Percentiles rank a stretch among this genome's conserved stretches.
Conservation (phyloP, 2,888 invertebrate species). For the Cheilosia impressa region DNA sequence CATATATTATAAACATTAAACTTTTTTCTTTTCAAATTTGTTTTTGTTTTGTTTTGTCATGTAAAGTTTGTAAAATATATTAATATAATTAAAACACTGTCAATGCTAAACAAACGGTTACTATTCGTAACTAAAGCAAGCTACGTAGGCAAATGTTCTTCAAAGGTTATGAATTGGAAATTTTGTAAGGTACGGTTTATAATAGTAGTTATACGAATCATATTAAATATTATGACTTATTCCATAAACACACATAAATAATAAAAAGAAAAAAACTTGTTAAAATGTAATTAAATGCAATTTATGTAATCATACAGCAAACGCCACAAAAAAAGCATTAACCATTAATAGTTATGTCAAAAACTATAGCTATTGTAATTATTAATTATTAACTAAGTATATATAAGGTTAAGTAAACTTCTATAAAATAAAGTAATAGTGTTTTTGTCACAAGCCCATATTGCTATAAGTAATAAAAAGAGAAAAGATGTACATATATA, state of each 20-base stretch:
- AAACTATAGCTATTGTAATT: slow-evolving; percentile 73
- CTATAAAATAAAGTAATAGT: slow-evolving; percentile 62
- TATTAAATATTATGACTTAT: slow-evolving; percentile 52
- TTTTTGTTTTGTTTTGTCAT: slow-evolving; percentile 35
- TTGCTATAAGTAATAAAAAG: slow-evolving; percentile 71
- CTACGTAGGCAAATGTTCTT: slow-evolving; percentile 58
- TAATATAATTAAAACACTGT: slow-evolving; percentile 34
- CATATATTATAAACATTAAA: slow-evolving; percentile 10
- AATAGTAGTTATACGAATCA: slow-evolving; percentile 37
- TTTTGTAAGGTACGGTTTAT: slow-evolving; percentile 65
- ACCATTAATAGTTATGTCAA: slow-evolving; percentile 61
- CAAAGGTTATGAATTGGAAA: slow-evolving; percentile 60
- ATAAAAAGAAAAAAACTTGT: slow-evolving; percentile 64
- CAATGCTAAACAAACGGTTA: slow-evolving; percentile 47
- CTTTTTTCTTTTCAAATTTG: slow-evolving; percentile 16
- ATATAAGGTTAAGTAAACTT: slow-evolving; percentile 59
- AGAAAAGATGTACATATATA: slow-evolving; percentile 68
- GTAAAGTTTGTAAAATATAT: slow-evolving; percentile 60
- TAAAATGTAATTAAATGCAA: slow-evolving; percentile 72
- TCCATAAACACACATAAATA: slow-evolving; percentile 48
- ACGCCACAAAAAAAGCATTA: slow-evolving; percentile 67
- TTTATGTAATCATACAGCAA: slow-evolving; percentile 72
- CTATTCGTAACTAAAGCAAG: too few species aligned
- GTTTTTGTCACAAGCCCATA: slow-evolving; percentile 69
- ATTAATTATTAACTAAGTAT: slow-evolving; percentile 68